These are phyloP conservation scores for Lytechinus pictus DNA, from an alignment of 35 echinoderm and acorn worm species.

Conservation along the genomic window DNA sequence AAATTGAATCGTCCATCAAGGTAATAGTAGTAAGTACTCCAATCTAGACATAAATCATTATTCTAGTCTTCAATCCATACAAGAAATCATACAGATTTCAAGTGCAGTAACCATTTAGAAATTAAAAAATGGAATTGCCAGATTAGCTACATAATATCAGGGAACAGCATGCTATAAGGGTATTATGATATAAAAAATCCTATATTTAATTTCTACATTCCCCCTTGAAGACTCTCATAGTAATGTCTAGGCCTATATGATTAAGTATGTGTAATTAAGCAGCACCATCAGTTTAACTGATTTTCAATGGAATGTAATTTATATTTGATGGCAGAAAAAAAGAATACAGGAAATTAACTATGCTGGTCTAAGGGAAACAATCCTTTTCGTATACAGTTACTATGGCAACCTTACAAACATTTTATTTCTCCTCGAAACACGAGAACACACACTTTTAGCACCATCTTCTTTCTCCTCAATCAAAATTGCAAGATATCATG, in stretches of 20 bases:
- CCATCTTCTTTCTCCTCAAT: background rate
- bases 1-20: too few relatives aligned
- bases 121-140: too few relatives aligned
- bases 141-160: too few relatives aligned
- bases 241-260: background rate
- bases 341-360: background rate
- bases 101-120: too few relatives aligned
- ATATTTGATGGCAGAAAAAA: background rate
- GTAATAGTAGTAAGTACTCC: too few relatives aligned
- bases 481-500: background rate
- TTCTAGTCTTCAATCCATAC: too few relatives aligned
- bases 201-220: background rate
- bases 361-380: background rate
- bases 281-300: background rate
- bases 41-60: too few relatives aligned
- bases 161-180: too few relatives aligned
- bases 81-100: too few relatives aligned
- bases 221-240: background rate
- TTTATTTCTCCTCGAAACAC: background rate
- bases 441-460: conserved; percentile 10
- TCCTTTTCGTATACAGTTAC: background rate
- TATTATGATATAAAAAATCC: background rate
- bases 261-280: conserved; percentile 11
- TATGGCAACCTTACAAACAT: background rate
- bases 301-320: background rate